Percentiles rank a stretch among this genome's conserved stretches.
Conservation (phyloP, 2,888 invertebrate species). For the Drosophila sordidapex region DNA sequence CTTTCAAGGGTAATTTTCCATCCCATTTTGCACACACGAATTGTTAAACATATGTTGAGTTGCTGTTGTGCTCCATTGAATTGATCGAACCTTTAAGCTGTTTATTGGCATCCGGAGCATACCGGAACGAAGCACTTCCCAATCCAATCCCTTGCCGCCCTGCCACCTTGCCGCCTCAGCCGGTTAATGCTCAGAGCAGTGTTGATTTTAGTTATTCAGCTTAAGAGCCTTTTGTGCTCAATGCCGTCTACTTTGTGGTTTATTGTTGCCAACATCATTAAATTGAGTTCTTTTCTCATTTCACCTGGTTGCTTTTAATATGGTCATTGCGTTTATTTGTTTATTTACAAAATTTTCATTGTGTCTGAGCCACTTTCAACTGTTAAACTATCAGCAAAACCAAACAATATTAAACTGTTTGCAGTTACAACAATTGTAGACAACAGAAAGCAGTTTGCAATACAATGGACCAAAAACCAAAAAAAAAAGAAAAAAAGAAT, state of each 20-base stretch:
- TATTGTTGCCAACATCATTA: background rate
- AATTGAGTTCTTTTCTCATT: background rate
- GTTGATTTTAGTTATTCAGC: constrained; percentile 10
- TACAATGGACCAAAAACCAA: too few species aligned
- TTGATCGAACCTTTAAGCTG: constrained; percentile 46
- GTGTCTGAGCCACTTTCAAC: background rate
- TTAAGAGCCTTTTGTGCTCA: background rate
- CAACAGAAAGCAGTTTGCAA: background rate
- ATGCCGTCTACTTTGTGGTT: too few species aligned
- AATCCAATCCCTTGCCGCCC: background rate
- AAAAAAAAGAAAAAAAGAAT: background rate
- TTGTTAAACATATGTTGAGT: constrained; percentile 60
- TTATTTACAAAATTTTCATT: background rate
- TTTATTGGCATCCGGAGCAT: constrained; percentile 44
- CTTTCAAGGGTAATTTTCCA: constrained; percentile 30
- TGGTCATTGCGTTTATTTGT: background rate
- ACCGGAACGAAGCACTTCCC: background rate
- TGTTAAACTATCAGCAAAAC: background rate
- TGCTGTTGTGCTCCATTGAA: constrained; percentile 48
- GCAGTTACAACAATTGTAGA: background rate
- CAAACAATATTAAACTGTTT: background rate
- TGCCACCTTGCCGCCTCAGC: background rate
- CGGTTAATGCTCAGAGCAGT: background rate
- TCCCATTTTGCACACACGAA: constrained; percentile 63
- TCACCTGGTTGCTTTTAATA: background rate